phyloP scores from a whole-genome alignment of 64 coral and sea anemone species.

The Montipora efflorescens region DNA sequence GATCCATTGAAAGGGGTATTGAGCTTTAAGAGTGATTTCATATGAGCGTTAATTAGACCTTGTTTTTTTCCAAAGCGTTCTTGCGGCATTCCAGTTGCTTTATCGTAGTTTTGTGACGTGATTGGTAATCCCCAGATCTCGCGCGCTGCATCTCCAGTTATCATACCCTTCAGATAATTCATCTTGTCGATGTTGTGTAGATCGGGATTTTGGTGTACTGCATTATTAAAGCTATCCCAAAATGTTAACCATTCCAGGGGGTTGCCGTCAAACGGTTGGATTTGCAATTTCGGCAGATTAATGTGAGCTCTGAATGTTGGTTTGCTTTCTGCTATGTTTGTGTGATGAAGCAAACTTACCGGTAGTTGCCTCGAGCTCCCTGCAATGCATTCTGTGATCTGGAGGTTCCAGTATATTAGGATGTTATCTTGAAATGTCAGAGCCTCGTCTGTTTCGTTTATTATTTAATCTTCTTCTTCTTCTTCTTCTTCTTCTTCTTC shows the following conservation, averaged over 20 bases:
- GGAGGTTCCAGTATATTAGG: constrained; percentile 20
- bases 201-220: constrained; percentile 57
- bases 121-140: constrained; percentile 26
- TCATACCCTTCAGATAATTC: constrained; percentile 50
- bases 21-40: too few relatives aligned
- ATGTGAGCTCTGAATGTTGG: background rate
- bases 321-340: background rate
- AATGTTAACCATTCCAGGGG: constrained; percentile 54
- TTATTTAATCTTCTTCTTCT: constrained; percentile 13
- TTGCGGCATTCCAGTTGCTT: too few relatives aligned
- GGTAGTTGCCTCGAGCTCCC: background rate
- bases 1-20: background rate
- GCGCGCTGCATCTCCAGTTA: constrained; percentile 46
- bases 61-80: too few relatives aligned
- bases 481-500: too few relatives aligned
- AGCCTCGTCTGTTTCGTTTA: constrained; percentile 3
- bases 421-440: constrained; percentile 43
- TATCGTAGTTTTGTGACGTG: too few relatives aligned
- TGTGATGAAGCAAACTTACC: background rate
- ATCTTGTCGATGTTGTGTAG: constrained; percentile 45
- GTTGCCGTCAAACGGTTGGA: constrained; percentile 60
- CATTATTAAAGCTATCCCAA: constrained; percentile 63
- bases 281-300: constrained; percentile 40
- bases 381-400: constrained; percentile 19
- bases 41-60: too few relatives aligned